These are phyloP conservation scores for Pseudopodoces humilis DNA, from an alignment of 2,113 vertebrate species.

Conservation along the genomic window DNA sequence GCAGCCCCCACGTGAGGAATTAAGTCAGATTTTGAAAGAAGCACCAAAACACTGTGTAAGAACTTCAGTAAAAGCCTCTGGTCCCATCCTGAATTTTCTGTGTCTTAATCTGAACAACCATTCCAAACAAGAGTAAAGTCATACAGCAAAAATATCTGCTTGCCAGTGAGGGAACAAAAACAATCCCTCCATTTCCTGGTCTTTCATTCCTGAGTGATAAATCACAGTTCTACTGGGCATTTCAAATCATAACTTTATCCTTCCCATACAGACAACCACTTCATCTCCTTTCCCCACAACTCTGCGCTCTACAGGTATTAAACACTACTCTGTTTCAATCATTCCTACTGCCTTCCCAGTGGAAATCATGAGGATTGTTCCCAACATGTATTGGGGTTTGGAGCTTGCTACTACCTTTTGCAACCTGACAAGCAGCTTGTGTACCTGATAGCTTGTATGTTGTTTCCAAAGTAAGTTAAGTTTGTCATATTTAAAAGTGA, in stretches of 20 bases:
- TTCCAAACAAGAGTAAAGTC: neutral
- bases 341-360: neutral
- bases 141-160: neutral
- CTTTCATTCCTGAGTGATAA: neutral
- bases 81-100: neutral
- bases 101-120: neutral
- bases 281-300: neutral
- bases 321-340: neutral
- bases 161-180: neutral
- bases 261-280: neutral
- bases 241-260: neutral
- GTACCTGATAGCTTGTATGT: neutral
- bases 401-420: neutral
- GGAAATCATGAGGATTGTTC: neutral
- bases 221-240: neutral
- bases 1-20: neutral
- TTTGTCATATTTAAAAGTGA: neutral
- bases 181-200: neutral
- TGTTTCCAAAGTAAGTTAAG: neutral
- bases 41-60: rapidly evolving
- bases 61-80: neutral
- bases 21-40: neutral
- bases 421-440: neutral
- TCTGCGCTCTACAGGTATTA: neutral
- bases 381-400: neutral